Evolutionary conservation across 2,113 vertebrate species (phyloP).

Genomic region (Sylvilagus bachmani): DNA sequence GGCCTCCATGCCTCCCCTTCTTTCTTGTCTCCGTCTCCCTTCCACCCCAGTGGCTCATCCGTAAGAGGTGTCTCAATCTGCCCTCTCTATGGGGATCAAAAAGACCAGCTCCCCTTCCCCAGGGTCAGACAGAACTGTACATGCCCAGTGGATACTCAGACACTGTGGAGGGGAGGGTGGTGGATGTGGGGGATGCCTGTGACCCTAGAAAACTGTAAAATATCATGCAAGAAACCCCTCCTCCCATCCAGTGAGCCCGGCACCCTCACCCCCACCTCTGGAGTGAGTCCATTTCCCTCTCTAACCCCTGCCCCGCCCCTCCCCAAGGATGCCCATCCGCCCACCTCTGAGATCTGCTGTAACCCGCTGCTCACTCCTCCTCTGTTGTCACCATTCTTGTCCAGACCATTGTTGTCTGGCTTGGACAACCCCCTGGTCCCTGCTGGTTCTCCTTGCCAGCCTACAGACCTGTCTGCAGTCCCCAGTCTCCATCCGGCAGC

Average conservation of each 20-base stretch:
- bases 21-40: background rate
- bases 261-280: background rate
- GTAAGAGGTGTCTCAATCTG: background rate
- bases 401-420: background rate
- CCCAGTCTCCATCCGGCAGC: background rate
- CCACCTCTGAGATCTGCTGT: background rate
- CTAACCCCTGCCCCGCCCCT: no score
- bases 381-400: background rate
- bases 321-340: rapidly evolving
- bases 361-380: background rate
- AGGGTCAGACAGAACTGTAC: background rate
- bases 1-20: no score
- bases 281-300: background rate
- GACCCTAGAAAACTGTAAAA: background rate
- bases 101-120: background rate
- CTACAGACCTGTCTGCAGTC: background rate
- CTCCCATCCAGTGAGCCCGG: background rate
- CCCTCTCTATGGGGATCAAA: background rate
- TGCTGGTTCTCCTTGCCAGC: no score
- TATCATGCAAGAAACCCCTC: background rate
- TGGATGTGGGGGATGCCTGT: background rate
- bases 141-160: background rate
- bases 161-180: background rate
- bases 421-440: background rate
- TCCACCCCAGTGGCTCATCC: background rate